Evolutionary conservation across 2,797 vertebrate genomes (phyloP).

Genomic region (Mastacembelus armatus): DNA sequence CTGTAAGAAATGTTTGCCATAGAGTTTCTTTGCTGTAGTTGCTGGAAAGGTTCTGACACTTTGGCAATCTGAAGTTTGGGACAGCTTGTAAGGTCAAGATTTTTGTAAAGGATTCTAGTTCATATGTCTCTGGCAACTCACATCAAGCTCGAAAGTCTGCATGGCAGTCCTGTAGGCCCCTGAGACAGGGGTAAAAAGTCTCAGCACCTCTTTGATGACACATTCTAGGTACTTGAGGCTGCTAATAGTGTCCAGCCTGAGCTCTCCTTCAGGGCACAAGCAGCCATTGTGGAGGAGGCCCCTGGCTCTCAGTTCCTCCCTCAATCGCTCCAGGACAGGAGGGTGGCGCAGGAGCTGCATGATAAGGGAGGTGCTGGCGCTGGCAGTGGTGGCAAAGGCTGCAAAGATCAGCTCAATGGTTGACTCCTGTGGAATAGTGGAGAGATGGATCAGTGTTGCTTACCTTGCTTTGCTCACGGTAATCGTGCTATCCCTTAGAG

Average conservation of each 20-base stretch:
- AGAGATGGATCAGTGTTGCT: neutral
- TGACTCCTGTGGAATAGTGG: slow-evolving; percentile 74
- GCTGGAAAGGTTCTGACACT: neutral
- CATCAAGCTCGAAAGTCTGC: slow-evolving; percentile 97
- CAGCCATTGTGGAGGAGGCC: slow-evolving; percentile 94
- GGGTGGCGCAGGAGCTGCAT: slow-evolving; percentile 97
- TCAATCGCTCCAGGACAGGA: slow-evolving; percentile 90
- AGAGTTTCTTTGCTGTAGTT: neutral
- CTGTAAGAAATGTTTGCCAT: too few species aligned
- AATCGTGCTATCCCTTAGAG: neutral
- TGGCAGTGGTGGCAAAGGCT: slow-evolving; percentile 95
- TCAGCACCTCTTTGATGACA: slow-evolving; percentile 97
- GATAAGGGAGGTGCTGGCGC: slow-evolving; percentile 95
- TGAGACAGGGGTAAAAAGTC: slow-evolving; percentile 94
- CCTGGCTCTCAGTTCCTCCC: slow-evolving; percentile 90
- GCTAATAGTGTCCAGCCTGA: slow-evolving; percentile 89
- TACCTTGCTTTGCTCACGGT: neutral
- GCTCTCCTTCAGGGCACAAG: slow-evolving; percentile 88
- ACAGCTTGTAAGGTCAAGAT: too few species aligned
- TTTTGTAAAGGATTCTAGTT: too few species aligned
- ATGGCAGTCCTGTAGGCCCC: slow-evolving; percentile 96
- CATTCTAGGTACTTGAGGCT: slow-evolving; percentile 96
- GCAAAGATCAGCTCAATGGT: slow-evolving; percentile 97
- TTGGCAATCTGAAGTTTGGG: too few species aligned
- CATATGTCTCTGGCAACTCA: too few species aligned